These are phyloP conservation scores for Scolanthus callimorphus DNA, from an alignment of 92 coral and sea anemone genomes.

Conservation along the genomic window DNA sequence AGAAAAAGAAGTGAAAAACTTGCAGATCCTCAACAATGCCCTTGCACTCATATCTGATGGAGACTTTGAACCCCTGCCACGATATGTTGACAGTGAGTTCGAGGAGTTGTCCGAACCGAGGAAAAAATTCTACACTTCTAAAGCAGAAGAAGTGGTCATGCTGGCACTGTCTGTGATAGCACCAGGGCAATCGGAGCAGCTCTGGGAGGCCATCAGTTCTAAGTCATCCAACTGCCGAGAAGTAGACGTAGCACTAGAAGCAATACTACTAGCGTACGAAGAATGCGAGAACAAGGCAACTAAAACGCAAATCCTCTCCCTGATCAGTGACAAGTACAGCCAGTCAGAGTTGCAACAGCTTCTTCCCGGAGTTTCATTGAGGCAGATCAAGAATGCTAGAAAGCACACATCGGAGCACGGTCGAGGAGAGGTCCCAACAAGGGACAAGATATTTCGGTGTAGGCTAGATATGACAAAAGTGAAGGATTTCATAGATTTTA, in stretches of 20 bases:
- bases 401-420: conserved; percentile 29
- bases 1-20: conserved; percentile 31
- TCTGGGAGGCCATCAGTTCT: conserved; percentile 14
- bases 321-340: conserved; percentile 33
- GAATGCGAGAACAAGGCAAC: conserved; percentile 24
- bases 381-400: conserved; percentile 42
- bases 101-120: too few species aligned
- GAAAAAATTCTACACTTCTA: too few species aligned
- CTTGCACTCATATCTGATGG: too few species aligned
- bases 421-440: too few species aligned
- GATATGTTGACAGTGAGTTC: too few species aligned
- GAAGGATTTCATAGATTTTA: conserved; percentile 28
- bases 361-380: conserved; percentile 40
- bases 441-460: too few species aligned
- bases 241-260: conserved; percentile 40
- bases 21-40: conserved; percentile 33
- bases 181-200: conserved; percentile 20
- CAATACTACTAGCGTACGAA: conserved; percentile 27
- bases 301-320: conserved; percentile 39
- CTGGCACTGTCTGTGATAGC: conserved; percentile 27
- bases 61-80: conserved; percentile 22
- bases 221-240: background rate
- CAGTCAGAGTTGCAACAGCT: conserved; percentile 33
- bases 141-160: conserved; percentile 34
- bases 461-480: too few species aligned